Evolutionary conservation across 2,113 vertebrate genomes (phyloP), one percentile per base, ranked within the genome.

Genomic region (Rallus limicola): DNA sequence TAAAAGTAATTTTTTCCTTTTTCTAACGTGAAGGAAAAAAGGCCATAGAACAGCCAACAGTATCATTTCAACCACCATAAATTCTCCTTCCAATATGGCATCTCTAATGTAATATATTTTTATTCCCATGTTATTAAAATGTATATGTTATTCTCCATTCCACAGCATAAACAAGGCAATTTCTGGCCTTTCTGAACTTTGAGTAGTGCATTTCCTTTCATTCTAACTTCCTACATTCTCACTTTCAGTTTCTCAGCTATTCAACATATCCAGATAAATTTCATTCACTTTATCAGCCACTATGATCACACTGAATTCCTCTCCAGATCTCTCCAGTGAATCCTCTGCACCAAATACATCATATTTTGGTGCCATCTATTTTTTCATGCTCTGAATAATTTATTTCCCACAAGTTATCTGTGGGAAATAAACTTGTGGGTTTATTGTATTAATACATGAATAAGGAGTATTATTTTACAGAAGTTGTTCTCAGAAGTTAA

Each of bases 391-490:
- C 20, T 82, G 34, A 58, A 70, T 36, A 52, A 68, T 65, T 72
- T 71, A 71, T 63, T 85, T 59, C 20, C 23, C 16, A 10, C 33
- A 21, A 28, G 42, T 44, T 44, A 44, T 44, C 42, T 44, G 42
- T 44, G 42, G 42, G 42, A 44, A 44, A 52, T 33, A 52, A n/a
- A 52, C 29, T 38, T 63, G 68, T 46, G 60, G 8, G 56, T 25
- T 74, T 40, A 56, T 34, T 33, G 72, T 67, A 53, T 56, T 95
- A 92, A 56, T 75, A n/a, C 59, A 15, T 69, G 72, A 90, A 94
- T 84, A 58, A 90, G 70, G 65, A 84, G 55, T 80, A 71, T 34
- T 93, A 95, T 96, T 95, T 97, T 87, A 90, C 74, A 90, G 65
- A 94, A 93, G 78, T 87, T 95, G 18, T 58, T 88, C 46, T 68